These are phyloP conservation scores for Octonoba sinensis DNA, from an alignment of 2,888 invertebrate genomes.

Conservation along the genomic window DNA sequence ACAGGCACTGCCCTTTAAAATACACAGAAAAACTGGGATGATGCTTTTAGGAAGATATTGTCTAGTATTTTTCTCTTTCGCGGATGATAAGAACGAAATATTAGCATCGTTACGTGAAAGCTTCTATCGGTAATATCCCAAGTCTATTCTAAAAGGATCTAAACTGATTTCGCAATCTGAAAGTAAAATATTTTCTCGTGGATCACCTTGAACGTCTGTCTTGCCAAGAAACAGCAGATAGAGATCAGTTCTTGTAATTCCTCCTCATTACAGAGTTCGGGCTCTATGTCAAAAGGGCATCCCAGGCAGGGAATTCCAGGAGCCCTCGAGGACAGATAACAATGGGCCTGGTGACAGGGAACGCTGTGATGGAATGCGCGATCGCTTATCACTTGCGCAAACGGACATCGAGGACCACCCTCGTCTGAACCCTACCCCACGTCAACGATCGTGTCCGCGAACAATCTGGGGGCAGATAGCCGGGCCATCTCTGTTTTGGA, in stretches of 20 bases:
- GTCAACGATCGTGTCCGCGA: slow-evolving; percentile 34
- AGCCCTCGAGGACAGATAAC: slow-evolving; percentile 47
- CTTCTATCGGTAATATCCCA: too few species aligned
- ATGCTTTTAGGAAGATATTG: too few species aligned
- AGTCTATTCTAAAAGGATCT: too few species aligned
- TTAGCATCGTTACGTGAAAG: too few species aligned
- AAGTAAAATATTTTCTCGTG: too few species aligned
- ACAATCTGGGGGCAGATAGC: neutral
- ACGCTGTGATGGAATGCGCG: slow-evolving; percentile 48
- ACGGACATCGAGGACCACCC: slow-evolving; percentile 57
- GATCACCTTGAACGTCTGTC: too few species aligned
- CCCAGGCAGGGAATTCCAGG: slow-evolving; percentile 52
- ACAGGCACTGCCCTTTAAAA: too few species aligned
- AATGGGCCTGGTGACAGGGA: slow-evolving; percentile 48
- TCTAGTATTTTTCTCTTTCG: too few species aligned
- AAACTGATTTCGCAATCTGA: too few species aligned
- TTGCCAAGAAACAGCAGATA: neutral
- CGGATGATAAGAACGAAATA: too few species aligned
- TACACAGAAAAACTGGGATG: too few species aligned
- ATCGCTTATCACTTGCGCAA: slow-evolving; percentile 60
- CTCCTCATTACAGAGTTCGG: slow-evolving; percentile 34
- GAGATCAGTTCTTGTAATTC: slow-evolving; percentile 54
- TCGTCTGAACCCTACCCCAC: slow-evolving; percentile 34
- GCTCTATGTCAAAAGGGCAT: slow-evolving; percentile 46
- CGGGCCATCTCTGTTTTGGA: too few species aligned